phyloP scores from a whole-genome alignment of 92 coral and sea anemone genomes.

The Actinostola sp. region DNA sequence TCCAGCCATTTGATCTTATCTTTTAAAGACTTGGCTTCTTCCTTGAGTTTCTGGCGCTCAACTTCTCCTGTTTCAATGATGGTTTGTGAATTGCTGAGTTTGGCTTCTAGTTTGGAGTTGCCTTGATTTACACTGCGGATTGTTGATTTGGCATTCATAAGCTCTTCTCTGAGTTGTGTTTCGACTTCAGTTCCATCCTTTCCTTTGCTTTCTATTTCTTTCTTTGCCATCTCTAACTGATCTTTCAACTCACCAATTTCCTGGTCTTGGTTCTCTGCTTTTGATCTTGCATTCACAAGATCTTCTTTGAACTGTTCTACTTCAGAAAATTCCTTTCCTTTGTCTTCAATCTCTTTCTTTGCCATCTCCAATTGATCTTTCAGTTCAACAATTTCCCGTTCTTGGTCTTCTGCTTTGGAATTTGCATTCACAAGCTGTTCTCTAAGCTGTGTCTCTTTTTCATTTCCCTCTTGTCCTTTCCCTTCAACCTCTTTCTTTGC shows the following conservation, averaged over 20 bases:
- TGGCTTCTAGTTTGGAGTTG: conserved; percentile 69
- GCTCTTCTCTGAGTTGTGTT: conserved; percentile 43
- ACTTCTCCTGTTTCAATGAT: conserved; percentile 43
- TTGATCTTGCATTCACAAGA: conserved; percentile 23
- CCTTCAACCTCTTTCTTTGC: conserved; percentile 35
- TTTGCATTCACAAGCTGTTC: conserved; percentile 50
- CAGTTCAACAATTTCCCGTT: conserved; percentile 35
- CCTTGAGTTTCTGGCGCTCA: conserved; percentile 47
- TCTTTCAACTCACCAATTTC: conserved; percentile 51
- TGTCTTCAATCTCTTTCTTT: conserved; percentile 50
- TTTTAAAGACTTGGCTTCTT: conserved; percentile 48
- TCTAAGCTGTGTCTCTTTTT: conserved; percentile 18
- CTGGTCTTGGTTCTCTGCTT: conserved; percentile 43
- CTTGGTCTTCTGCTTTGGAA: conserved; percentile 40
- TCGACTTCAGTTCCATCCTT: conserved; percentile 30
- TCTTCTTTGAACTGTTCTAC: conserved; percentile 30
- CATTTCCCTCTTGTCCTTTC: conserved; percentile 25
- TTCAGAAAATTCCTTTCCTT: conserved; percentile 43
- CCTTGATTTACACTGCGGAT: conserved; percentile 57
- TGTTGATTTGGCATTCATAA: conserved; percentile 43
- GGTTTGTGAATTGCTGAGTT: conserved; percentile 74
- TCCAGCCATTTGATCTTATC: conserved; percentile 60
- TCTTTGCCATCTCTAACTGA: conserved; percentile 48
- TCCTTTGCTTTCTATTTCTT: conserved; percentile 32
- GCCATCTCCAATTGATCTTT: conserved; percentile 7